A percentile compares a stretch with the other conserved stretches of the same genome.
phyloP scores from a whole-genome alignment of 2,888 invertebrate species.

The Leucophenga maculata region DNA sequence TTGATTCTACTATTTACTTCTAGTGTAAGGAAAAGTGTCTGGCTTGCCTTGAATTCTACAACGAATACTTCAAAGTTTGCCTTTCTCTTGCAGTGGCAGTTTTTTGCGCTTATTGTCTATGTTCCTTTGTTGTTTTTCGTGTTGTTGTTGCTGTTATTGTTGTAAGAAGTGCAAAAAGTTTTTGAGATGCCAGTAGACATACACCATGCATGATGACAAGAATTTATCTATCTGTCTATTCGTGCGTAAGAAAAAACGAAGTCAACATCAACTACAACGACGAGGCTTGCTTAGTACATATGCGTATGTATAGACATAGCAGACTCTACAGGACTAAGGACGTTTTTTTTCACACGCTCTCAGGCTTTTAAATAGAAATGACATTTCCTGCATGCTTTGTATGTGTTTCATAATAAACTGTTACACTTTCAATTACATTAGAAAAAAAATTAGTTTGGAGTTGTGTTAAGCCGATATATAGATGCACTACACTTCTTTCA shows the following conservation, averaged over 20 bases:
- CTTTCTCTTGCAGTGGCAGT: not conserved
- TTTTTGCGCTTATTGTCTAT: not conserved
- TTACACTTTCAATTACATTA: not conserved
- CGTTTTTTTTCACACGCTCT: not conserved
- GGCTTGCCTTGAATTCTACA: no score
- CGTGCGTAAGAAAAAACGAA: conserved; percentile 16
- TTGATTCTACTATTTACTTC: no score
- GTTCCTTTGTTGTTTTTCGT: not conserved
- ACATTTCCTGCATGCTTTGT: not conserved
- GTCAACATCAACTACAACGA: no score
- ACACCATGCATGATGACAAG: conserved; percentile 23
- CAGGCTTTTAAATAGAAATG: not conserved
- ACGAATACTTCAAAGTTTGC: no score
- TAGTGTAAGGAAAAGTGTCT: no score
- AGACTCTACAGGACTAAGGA: not conserved
- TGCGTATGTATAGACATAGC: no score
- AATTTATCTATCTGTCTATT: conserved; percentile 23
- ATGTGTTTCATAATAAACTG: not conserved
- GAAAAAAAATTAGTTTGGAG: not conserved
- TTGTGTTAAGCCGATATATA: not conserved
- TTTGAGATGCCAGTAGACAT: conserved; percentile 9
- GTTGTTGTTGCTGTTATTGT: not conserved
- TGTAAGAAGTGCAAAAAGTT: conserved; percentile 7
- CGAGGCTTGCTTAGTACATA: not conserved
- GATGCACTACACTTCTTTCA: not conserved